Percentiles rank a stretch among this genome's conserved stretches.
phyloP scores from a whole-genome alignment of 2,797 vertebrate species.

The Sebastes kiyomatsui region DNA sequence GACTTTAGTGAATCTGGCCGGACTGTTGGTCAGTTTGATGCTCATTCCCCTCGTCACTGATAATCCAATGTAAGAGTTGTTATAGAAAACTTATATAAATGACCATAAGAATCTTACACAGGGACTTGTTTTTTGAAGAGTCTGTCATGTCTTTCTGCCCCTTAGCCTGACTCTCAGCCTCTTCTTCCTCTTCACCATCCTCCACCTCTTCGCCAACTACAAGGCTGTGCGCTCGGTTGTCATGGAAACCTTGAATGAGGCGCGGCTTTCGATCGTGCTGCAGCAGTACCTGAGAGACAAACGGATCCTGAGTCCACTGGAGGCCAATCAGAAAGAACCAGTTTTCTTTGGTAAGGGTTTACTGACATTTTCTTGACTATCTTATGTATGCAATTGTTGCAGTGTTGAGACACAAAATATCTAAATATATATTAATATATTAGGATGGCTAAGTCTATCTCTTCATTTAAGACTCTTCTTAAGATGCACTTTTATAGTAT shows the following conservation, averaged over 20 bases:
- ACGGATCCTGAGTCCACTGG: constrained; percentile 74
- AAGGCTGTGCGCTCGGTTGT: constrained; percentile 89
- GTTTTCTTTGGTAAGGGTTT: constrained; percentile 83
- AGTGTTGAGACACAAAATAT: background rate
- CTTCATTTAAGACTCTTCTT: no score
- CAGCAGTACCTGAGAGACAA: constrained; percentile 78
- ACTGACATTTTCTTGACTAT: background rate
- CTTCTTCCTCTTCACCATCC: constrained; percentile 87
- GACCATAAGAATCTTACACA: background rate
- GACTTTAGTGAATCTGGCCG: constrained; percentile 90
- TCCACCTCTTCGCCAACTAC: constrained; percentile 92
- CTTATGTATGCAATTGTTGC: fast-evolving
- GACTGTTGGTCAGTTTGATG: constrained; percentile 87
- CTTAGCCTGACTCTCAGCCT: constrained; percentile 85
- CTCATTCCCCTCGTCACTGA: constrained; percentile 88
- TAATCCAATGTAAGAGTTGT: constrained; percentile 78
- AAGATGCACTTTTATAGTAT: no score
- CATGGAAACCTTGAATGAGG: constrained; percentile 91
- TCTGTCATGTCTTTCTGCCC: background rate
- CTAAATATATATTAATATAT: background rate
- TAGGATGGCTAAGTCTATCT: no score
- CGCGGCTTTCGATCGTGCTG: constrained; percentile 84
- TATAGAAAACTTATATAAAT: fast-evolving
- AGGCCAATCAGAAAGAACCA: constrained; percentile 86
- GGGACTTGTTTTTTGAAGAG: background rate